Evolutionary conservation across 2,888 invertebrate genomes (phyloP), one percentile per base, ranked within the genome.

Genomic region (Oligia fasciuncula): DNA sequence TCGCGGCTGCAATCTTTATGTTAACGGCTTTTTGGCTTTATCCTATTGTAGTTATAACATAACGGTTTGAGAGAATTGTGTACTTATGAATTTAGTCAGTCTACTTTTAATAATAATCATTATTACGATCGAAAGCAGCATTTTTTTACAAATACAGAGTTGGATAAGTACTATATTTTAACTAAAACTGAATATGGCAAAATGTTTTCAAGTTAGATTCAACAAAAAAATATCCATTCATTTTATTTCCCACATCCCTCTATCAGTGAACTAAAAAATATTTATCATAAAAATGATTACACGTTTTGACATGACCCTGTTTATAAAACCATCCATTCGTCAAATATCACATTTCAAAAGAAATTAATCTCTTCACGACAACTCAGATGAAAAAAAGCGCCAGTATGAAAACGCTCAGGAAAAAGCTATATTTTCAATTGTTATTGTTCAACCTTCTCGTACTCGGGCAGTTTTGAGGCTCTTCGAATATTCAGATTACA

Each of bases 361-460:
- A 87, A 82, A 86, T 88, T 83, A 87, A 84, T 88, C 79, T 88
- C 78, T 69, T 79, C 69, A 62, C 35, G 65, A 73, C 49, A 76
- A 77, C 63, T 19, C 29, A 86, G 74, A 81, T 54, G 79, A 76
- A 83, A 62, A 76, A 80, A 70, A 75, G 74, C 67, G 17, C n/a
- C 29, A 77, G 62, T 40, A 8, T 66, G 19, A n/a, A 77, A 79
- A 76, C 29, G 29, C 29, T 29, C 19, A 73, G 60, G 57, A n/a
- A 69, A 17, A 75, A 57, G 65, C 17, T 40, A 60, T 5, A 66
- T 19, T 23, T 49, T 57, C 40, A 57, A 49, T 43, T 19, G 14
- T 62, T 9, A 14, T n/a, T 60, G 35, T 11, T 57, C 8, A 14
- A 23, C 43, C 51, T 75, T 19, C 14, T n/a, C 5, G 1, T 46